Percentiles rank a stretch among this genome's conserved stretches.
Conservation (phyloP, 2,797 vertebrate species). For the Channa striata region DNA sequence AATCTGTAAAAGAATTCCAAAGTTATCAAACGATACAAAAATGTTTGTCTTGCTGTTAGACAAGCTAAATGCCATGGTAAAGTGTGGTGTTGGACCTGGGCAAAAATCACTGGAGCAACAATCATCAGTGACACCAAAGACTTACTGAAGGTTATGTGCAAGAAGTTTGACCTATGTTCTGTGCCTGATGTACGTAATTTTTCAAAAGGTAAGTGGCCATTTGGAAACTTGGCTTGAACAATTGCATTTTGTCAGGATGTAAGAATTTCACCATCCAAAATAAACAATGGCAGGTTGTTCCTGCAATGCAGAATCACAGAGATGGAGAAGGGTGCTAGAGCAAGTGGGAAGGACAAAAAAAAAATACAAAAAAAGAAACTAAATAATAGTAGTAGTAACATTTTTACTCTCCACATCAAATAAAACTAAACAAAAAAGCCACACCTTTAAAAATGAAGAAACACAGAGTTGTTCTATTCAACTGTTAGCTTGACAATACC, state of each 20-base stretch:
- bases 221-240: constrained; percentile 22
- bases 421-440: too few relatives aligned
- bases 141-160: constrained; percentile 14
- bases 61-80: background rate
- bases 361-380: too few relatives aligned
- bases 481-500: too few relatives aligned
- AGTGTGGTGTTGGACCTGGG: background rate
- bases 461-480: too few relatives aligned
- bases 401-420: constrained; percentile 8
- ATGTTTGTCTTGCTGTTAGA: background rate
- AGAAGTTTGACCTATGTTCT: constrained; percentile 6
- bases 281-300: constrained; percentile 17
- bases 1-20: background rate
- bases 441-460: too few relatives aligned
- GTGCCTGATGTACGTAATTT: constrained; percentile 8
- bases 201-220: constrained; percentile 34
- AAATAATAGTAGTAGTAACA: background rate
- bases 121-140: background rate
- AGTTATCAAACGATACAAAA: background rate
- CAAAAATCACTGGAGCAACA: background rate
- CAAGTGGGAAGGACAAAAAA: background rate
- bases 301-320: constrained; percentile 21
- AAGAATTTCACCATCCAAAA: constrained; percentile 35
- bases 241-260: constrained; percentile 16
- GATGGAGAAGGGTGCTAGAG: constrained; percentile 16